phyloP scores from a whole-genome alignment of 2,888 invertebrate genomes.

The Andricus curvator region DNA sequence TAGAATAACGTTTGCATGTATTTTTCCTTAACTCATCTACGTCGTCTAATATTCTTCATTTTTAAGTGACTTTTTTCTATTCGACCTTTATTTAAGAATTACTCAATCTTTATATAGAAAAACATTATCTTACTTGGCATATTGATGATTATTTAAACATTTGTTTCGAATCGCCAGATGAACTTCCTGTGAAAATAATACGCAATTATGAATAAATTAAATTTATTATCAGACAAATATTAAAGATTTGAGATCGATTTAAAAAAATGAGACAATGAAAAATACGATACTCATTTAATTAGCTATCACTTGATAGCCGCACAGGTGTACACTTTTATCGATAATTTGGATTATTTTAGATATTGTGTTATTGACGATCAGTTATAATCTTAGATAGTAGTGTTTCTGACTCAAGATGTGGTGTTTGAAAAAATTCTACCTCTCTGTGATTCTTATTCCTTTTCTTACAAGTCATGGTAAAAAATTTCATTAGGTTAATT shows the following conservation, averaged over 20 bases:
- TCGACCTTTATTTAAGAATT: neutral
- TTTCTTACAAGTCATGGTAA: neutral
- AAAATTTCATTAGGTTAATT: no score
- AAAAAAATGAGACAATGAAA: neutral
- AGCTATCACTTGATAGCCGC: slow-evolving; percentile 49
- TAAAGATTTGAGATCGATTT: no score
- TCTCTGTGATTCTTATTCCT: neutral
- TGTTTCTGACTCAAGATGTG: slow-evolving; percentile 18
- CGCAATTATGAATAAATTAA: no score
- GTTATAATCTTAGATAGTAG: neutral
- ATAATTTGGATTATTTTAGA: slow-evolving; percentile 39
- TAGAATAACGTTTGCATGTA: neutral
- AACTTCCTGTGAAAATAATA: no score
- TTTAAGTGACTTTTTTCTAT: slow-evolving; percentile 42
- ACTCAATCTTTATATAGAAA: neutral
- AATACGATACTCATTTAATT: neutral
- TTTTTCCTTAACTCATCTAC: neutral
- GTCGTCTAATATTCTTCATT: neutral
- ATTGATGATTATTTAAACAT: neutral
- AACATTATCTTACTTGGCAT: neutral
- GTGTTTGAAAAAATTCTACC: neutral
- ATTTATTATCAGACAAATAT: no score
- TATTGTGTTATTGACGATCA: neutral
- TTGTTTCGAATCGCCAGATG: neutral
- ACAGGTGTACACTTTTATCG: slow-evolving; percentile 56